phyloP scores from a whole-genome alignment of 2,113 vertebrate genomes.

The Phrynocephalus versicolor region DNA sequence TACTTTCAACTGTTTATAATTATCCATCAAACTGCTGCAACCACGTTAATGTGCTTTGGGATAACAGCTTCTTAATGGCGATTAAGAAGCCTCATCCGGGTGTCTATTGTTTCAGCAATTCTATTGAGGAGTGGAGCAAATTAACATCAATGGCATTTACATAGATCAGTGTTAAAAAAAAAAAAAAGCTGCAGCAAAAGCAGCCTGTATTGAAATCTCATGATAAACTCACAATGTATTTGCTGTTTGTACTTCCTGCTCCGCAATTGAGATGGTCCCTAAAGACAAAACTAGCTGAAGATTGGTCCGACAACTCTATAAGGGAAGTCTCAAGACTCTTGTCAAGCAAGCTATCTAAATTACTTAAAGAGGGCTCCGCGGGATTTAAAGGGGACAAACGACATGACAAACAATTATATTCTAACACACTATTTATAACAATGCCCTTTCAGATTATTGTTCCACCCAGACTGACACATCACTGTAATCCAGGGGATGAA shows the following conservation, averaged over 20 bases:
- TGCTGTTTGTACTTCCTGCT: slow-evolving; percentile 76
- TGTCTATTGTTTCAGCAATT: slow-evolving; percentile 47
- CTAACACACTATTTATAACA: slow-evolving; percentile 88
- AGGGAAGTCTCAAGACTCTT: slow-evolving; percentile 87
- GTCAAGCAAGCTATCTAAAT: slow-evolving; percentile 89
- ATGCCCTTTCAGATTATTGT: slow-evolving; percentile 84
- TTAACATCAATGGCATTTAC: slow-evolving; percentile 61
- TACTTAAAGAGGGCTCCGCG: slow-evolving; percentile 84
- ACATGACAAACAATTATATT: slow-evolving; percentile 93
- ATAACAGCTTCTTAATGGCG: background rate
- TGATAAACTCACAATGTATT: slow-evolving; percentile 69
- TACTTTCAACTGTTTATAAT: background rate
- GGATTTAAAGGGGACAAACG: slow-evolving; percentile 84
- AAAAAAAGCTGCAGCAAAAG: slow-evolving; percentile 29
- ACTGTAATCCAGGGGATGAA: slow-evolving; percentile 80
- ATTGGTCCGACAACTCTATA: slow-evolving; percentile 86
- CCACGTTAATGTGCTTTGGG: background rate
- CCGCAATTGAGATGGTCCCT: slow-evolving; percentile 74
- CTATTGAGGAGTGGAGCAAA: slow-evolving; percentile 58
- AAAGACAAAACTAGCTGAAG: slow-evolving; percentile 75
- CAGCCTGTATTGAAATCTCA: slow-evolving; percentile 62
- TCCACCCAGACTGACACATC: slow-evolving; percentile 81
- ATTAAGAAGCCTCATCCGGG: slow-evolving; percentile 19
- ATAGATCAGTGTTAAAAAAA: slow-evolving; percentile 43
- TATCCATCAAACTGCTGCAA: slow-evolving; percentile 12